A percentile compares a stretch with the other conserved stretches of the same genome.
These are phyloP conservation scores for Ursus arctos DNA, from an alignment of 2,113 vertebrate species.

Conservation along the genomic window DNA sequence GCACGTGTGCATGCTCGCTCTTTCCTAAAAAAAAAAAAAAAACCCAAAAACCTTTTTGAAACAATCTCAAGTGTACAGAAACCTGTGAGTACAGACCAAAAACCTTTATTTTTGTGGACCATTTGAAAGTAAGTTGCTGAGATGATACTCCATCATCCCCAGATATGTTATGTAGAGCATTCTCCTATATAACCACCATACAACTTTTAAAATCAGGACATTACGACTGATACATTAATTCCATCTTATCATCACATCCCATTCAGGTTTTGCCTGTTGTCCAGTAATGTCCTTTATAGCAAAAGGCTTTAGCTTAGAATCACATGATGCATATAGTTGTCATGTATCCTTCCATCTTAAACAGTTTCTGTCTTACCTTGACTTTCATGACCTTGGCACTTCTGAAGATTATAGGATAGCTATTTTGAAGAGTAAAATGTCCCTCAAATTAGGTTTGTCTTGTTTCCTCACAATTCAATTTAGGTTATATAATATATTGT, in stretches of 20 bases:
- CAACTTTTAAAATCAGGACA: background rate
- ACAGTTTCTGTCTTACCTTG: background rate
- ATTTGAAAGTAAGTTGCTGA: background rate
- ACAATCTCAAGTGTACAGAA: background rate
- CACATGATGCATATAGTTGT: background rate
- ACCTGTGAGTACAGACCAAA: background rate
- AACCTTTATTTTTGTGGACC: background rate
- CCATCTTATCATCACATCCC: background rate
- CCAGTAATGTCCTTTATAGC: background rate
- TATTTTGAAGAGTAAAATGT: background rate
- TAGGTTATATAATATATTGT: no score
- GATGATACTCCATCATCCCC: background rate
- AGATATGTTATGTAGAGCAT: background rate
- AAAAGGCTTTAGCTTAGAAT: background rate
- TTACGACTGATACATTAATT: background rate
- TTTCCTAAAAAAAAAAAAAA: background rate
- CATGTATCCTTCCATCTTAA: background rate
- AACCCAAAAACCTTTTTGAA: background rate
- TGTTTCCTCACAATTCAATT: no score
- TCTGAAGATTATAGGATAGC: background rate
- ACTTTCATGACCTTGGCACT: background rate
- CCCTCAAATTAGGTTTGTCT: no score
- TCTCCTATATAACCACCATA: background rate
- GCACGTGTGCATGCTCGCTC: background rate
- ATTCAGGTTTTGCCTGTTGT: slow-evolving; percentile 35